Base-by-base conservation (phyloP, 2,797 vertebrate genomes). In the Nothura maculosa region DNA sequence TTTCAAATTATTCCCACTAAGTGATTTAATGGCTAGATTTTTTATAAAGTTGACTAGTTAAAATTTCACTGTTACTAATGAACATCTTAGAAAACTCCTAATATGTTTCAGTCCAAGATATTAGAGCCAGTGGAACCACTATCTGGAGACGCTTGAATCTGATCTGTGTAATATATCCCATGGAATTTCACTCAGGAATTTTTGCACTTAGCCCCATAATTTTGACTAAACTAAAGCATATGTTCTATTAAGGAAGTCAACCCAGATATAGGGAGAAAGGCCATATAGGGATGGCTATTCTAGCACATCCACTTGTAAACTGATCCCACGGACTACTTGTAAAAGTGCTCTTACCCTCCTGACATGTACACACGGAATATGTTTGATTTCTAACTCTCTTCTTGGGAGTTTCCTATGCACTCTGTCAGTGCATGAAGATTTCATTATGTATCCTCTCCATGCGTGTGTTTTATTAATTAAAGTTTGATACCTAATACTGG, bases 41-140 rank as follows among this genome's bases (percentile, higher is more conserved):
- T 63, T 70, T 63, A 57, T 85, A 87, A 52, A 74, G 38, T 52
- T 42, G 57, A 67, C 30, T 67, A 20, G 4, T 70, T 91, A 16
- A 48, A 77, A 79, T 19, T 55, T 85, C 12, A 63, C 27, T 52
- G 52, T 63, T 19, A 58, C 0, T 52, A 48, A 62, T 22, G 67
- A 32, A 32, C 24, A 24, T 55, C 76, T 81, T 52, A 63, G 36
- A 72, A 74, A 88, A 67, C 40, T 73, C 60, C 58, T 67, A 74
- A 90, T 88, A 82, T 74, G 73, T 30, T 25, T 34, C 34, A 63
- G 14, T 52, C 5, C 72, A 36, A 76, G 10, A 24, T 32, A 79
- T 25, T 10, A 72, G 55, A 62, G 20, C 20, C 27, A 76, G 22
- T 20, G 50, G 38, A 63, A 62, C 12, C 2, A 11, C 27, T 4